Base-by-base conservation (phyloP, 2,888 invertebrate species). In the Heliconius ethilla region DNA sequence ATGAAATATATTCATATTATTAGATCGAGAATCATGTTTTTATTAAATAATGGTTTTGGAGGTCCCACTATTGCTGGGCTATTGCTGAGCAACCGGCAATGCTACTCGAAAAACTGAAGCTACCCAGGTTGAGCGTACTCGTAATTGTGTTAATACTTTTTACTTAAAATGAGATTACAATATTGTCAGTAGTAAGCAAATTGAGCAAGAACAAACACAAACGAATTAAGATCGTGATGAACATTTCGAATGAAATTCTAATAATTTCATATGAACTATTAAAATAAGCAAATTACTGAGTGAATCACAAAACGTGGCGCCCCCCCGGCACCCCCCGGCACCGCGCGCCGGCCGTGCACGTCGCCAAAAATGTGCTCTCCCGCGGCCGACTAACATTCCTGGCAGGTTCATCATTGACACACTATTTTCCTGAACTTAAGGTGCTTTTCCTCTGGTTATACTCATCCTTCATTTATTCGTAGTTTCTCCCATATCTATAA, bases 251-350 rank as follows among this genome's bases (percentile, higher is more conserved):
- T 67, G 72, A 59, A 65, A 75, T 75, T 75, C 45, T 27, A 78
- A 79, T 18, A 75, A 79, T 78, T 70, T 75, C n/a, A 33, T 37
- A 70, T 74, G 62, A 70, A 55, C n/a, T 45, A 67, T 78, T 62
- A 51, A 73, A 79, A 78, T 75, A 62, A 62, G 59, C 69, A 75
- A 72, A 76, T 73, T 69, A 70, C 70, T 76, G 65, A 76, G 70
- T 80, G 78, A 80, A 78, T 80, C 79, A 80, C 79, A 76, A 76
- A 74, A n/a, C 37, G 25, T 15, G 25, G 37, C 37, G 67, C 73
- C 55, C 75, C 45, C 45, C 45, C 45, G 40, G 40, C 40, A 5
- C 7, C 51, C 15, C 18, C 51, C 6, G 51, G 15, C 18, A 6
- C 18, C 51, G 18, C 18, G 51, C 51, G 51, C 55, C 33, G 59